These are phyloP conservation scores for Cheilosia variabilis DNA, from an alignment of 2,888 invertebrate species.

Conservation along the genomic window DNA sequence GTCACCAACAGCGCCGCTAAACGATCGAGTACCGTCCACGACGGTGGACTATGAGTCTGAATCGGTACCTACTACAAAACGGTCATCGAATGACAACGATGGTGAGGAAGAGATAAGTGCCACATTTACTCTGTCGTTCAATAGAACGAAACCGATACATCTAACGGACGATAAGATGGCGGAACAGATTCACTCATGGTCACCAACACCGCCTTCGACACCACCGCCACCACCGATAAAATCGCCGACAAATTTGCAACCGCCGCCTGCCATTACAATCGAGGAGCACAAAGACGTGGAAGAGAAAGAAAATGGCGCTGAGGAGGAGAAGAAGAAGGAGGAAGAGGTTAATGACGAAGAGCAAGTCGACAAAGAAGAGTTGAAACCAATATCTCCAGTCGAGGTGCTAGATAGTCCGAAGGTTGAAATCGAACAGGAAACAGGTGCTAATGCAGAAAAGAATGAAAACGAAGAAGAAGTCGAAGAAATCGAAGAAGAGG, in stretches of 20 bases:
- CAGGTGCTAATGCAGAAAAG: slow-evolving; percentile 39
- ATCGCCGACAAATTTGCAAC: slow-evolving; percentile 79
- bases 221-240: slow-evolving; percentile 63
- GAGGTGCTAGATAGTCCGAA: slow-evolving; percentile 25
- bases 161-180: slow-evolving; percentile 55
- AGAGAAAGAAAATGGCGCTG: slow-evolving; percentile 5
- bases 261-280: slow-evolving; percentile 77
- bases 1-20: slow-evolving; percentile 66
- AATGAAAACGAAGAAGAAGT: slow-evolving; percentile 48
- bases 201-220: slow-evolving; percentile 64
- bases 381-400: slow-evolving; percentile 16
- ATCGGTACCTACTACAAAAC: slow-evolving; percentile 26
- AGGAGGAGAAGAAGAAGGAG: slow-evolving; percentile 41
- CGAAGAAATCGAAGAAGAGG: slow-evolving; percentile 22
- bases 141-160: slow-evolving; percentile 61
- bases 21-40: slow-evolving; percentile 77
- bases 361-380: slow-evolving; percentile 13
- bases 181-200: slow-evolving; percentile 75
- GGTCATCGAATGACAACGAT: slow-evolving; percentile 64
- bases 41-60: slow-evolving; percentile 58
- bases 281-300: slow-evolving; percentile 77
- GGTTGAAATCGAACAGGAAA: slow-evolving; percentile 26
- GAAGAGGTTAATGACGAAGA: slow-evolving; percentile 45
- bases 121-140: slow-evolving; percentile 80
- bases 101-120: slow-evolving; percentile 80